Conservation (phyloP, 2,888 invertebrate genomes). For the Agrotis clavis region DNA sequence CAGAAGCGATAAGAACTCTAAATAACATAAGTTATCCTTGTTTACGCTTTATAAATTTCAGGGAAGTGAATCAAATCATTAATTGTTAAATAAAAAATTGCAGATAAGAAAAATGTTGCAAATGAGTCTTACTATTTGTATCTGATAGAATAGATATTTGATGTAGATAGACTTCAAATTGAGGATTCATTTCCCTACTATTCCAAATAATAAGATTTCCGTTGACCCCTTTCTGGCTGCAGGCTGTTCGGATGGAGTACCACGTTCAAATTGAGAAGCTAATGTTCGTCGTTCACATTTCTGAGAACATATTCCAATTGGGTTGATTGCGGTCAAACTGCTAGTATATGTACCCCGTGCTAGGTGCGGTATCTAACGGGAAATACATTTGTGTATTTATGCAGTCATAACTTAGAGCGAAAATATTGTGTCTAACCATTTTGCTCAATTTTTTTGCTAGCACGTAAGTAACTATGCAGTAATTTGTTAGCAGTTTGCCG, state of each 20-base stretch:
- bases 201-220: constrained; percentile 20
- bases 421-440: constrained; percentile 42
- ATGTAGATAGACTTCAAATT: neutral
- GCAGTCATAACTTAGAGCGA: constrained; percentile 60
- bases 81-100: neutral
- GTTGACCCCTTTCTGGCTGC: constrained; percentile 19
- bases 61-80: too few relatives aligned
- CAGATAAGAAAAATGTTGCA: neutral
- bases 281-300: constrained; percentile 58
- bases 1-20: too few relatives aligned
- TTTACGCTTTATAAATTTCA: too few relatives aligned
- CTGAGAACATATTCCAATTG: constrained; percentile 63
- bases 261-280: constrained; percentile 31
- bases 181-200: constrained; percentile 13
- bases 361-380: constrained; percentile 60
- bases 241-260: constrained; percentile 25
- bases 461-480: constrained; percentile 4
- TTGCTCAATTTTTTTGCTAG: constrained; percentile 39
- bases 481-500: constrained; percentile 17
- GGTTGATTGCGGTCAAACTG: constrained; percentile 65
- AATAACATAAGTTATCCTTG: too few relatives aligned
- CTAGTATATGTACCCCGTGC: constrained; percentile 47
- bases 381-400: constrained; percentile 47
- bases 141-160: constrained; percentile 4
- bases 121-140: neutral